Evolutionary conservation across 2,888 invertebrate genomes (phyloP).

Genomic region (Fragum whitleyi): DNA sequence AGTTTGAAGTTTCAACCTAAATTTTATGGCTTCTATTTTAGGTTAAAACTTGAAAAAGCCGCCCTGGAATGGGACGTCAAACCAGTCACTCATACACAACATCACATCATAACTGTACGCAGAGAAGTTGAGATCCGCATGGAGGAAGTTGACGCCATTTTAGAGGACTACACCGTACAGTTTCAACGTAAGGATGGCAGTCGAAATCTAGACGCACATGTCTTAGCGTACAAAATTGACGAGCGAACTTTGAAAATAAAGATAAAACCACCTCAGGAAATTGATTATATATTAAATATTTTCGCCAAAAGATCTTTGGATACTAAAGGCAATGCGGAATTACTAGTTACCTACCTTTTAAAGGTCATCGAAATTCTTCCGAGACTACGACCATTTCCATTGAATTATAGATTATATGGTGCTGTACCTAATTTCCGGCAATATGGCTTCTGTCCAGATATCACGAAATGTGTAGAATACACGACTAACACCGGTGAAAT

Average conservation of each 20-base stretch:
- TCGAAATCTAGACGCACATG: conserved; percentile 47
- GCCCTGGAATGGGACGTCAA: conserved; percentile 64
- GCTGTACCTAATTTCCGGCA: conserved; percentile 57
- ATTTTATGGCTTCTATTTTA: too few relatives aligned
- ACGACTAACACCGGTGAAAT: conserved; percentile 59
- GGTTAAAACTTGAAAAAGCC: conserved; percentile 59
- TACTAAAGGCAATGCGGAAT: conserved; percentile 50
- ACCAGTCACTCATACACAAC: conserved; percentile 60
- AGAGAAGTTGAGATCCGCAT: conserved; percentile 55
- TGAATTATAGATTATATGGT: conserved; percentile 63
- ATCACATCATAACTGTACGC: conserved; percentile 58
- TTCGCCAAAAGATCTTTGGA: conserved; percentile 61
- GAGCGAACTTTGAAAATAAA: conserved; percentile 49
- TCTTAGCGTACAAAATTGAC: conserved; percentile 53
- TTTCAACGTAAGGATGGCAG: conserved; percentile 60
- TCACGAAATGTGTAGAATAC: conserved; percentile 50
- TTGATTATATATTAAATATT: conserved; percentile 62
- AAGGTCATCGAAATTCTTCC: conserved; percentile 51
- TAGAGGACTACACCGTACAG: conserved; percentile 58
- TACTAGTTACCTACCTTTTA: conserved; percentile 62
- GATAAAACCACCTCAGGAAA: conserved; percentile 59
- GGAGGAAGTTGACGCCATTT: conserved; percentile 42
- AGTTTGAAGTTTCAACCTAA: too few relatives aligned
- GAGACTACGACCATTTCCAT: conserved; percentile 53
- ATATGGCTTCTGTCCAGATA: conserved; percentile 63